Evolutionary conservation across 2,113 vertebrate genomes (phyloP).

Genomic region (Sceloporus tristichus): DNA sequence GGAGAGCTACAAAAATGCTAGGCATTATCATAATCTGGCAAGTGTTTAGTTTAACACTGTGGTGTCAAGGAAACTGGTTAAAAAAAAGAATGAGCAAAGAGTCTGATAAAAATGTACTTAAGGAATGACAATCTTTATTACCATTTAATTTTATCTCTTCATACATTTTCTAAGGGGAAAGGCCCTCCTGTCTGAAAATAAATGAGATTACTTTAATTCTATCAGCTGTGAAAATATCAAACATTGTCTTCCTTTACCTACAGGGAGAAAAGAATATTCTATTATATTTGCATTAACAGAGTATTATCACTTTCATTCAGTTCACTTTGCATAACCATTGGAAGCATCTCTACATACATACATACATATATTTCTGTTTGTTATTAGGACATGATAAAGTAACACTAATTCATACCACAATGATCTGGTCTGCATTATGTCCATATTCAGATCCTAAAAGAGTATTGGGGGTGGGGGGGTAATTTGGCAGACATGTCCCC

Average conservation of each 20-base stretch:
- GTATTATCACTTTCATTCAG: slow-evolving; percentile 17
- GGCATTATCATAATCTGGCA: slow-evolving; percentile 65
- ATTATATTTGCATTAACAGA: background rate
- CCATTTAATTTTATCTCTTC: slow-evolving; percentile 69
- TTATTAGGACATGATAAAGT: slow-evolving; percentile 21
- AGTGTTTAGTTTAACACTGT: slow-evolving; percentile 67
- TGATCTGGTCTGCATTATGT: background rate
- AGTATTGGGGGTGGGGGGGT: too few relatives aligned
- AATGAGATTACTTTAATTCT: slow-evolving; percentile 69
- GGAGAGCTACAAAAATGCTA: slow-evolving; percentile 56
- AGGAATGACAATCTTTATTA: slow-evolving; percentile 64
- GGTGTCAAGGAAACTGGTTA: slow-evolving; percentile 63
- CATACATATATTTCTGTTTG: slow-evolving; percentile 9
- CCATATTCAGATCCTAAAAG: background rate
- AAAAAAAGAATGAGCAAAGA: slow-evolving; percentile 61
- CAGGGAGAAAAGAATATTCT: slow-evolving; percentile 13
- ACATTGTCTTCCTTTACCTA: slow-evolving; percentile 32
- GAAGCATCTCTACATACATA: background rate
- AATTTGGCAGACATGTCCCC: too few relatives aligned
- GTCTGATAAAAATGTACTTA: slow-evolving; percentile 68
- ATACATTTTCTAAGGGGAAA: slow-evolving; percentile 61
- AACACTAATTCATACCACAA: background rate
- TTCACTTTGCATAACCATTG: slow-evolving; percentile 15
- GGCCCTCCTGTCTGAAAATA: slow-evolving; percentile 54
- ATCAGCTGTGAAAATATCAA: slow-evolving; percentile 47